These are phyloP conservation scores for Aegotheles bennettii DNA, from an alignment of 2,113 vertebrate genomes.

Conservation along the genomic window DNA sequence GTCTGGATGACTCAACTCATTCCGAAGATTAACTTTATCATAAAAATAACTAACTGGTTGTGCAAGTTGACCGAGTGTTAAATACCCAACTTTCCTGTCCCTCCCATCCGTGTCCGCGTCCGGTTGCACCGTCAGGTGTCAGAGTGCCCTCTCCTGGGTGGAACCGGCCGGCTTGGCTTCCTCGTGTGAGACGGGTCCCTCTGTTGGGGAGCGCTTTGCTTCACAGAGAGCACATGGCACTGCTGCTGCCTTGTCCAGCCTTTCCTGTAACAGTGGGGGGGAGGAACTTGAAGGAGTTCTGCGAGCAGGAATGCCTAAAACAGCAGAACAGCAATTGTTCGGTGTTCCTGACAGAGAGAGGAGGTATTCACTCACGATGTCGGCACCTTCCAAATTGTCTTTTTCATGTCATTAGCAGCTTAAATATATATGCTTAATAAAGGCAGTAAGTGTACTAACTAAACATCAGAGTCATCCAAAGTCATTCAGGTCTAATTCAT, in stretches of 20 bases:
- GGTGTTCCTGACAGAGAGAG: neutral
- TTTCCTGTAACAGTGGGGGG: neutral
- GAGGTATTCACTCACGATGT: neutral
- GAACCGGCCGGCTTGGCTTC: neutral
- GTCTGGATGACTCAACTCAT: neutral
- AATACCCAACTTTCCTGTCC: neutral
- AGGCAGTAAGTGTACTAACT: neutral
- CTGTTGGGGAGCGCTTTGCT: neutral
- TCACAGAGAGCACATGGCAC: neutral
- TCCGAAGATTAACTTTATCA: neutral
- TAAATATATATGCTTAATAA: neutral
- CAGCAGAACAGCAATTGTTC: neutral
- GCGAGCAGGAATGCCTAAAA: neutral
- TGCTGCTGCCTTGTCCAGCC: neutral
- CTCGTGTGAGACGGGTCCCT: neutral
- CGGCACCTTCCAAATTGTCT: neutral
- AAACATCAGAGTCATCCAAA: neutral
- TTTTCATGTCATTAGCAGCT: neutral
- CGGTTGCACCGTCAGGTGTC: neutral
- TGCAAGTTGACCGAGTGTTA: neutral
- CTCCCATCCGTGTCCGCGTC: neutral
- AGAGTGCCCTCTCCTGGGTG: conserved; percentile 55
- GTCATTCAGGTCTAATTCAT: neutral
- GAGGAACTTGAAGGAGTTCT: neutral
- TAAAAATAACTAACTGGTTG: conserved; percentile 1